A percentile compares a stretch with the other conserved stretches of the same genome.
Evolutionary conservation across 2,797 vertebrate species (phyloP).

Genomic region (Scolopax rusticola): DNA sequence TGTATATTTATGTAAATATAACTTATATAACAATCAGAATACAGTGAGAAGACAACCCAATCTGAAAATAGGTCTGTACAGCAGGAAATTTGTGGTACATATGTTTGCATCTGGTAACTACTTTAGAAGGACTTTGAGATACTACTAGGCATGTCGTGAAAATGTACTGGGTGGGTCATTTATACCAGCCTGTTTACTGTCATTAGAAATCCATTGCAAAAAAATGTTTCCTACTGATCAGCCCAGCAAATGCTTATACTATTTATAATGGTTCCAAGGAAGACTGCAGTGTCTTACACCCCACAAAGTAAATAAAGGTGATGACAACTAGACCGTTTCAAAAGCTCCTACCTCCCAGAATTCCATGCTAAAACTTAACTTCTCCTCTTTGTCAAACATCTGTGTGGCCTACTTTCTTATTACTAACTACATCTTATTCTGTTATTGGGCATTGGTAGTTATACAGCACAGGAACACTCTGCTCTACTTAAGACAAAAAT

Average conservation of each 20-base stretch:
- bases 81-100: not conserved
- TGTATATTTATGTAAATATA: not conserved
- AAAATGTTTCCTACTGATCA: slow-evolving; percentile 1
- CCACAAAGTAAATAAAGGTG: not conserved
- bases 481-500: slow-evolving; percentile 75
- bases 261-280: not conserved
- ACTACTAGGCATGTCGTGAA: not conserved
- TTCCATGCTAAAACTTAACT: not conserved
- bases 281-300: not conserved
- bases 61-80: slow-evolving; percentile 1
- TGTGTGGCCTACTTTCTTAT: slow-evolving; percentile 49
- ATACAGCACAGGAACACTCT: slow-evolving; percentile 38
- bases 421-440: slow-evolving; percentile 58
- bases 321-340: not conserved
- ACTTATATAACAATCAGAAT: not conserved
- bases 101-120: slow-evolving; percentile 36
- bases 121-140: slow-evolving; percentile 21
- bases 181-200: not conserved
- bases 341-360: not conserved
- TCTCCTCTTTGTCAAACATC: slow-evolving; percentile 11
- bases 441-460: slow-evolving; percentile 23
- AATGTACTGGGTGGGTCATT: not conserved
- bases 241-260: not conserved
- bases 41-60: not conserved
- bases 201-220: slow-evolving; percentile 40